A percentile compares a stretch with the other conserved stretches of the same genome.
phyloP scores from a whole-genome alignment of 2,797 vertebrate species.

The Acanthurus tractus region DNA sequence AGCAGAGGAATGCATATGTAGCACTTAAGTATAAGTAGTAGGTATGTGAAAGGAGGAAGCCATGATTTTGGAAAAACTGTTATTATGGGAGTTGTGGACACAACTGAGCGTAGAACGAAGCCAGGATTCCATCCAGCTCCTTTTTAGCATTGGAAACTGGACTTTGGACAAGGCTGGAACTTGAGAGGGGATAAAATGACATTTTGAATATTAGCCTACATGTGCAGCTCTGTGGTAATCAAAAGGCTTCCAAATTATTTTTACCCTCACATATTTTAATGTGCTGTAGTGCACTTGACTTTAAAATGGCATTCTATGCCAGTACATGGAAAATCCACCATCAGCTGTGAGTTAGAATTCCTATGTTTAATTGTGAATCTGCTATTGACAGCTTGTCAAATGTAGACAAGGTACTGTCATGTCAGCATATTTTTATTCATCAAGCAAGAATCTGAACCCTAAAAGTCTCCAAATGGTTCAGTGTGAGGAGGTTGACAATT shows the following conservation, averaged over 20 bases:
- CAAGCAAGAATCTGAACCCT: no score
- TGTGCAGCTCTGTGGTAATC: constrained; percentile 24
- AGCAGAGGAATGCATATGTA: constrained; percentile 14
- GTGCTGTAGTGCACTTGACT: constrained; percentile 18
- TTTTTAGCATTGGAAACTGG: constrained; percentile 34
- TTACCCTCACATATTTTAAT: constrained; percentile 7
- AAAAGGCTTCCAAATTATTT: constrained; percentile 22
- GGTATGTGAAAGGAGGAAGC: constrained; percentile 63
- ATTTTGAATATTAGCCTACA: constrained; percentile 28
- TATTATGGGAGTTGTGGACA: constrained; percentile 71
- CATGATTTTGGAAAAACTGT: constrained; percentile 57
- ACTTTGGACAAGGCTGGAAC: constrained; percentile 35
- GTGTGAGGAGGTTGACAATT: no score
- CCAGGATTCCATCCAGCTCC: constrained; percentile 53
- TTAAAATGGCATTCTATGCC: constrained; percentile 12
- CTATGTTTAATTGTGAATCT: not conserved
- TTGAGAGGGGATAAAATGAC: constrained; percentile 35
- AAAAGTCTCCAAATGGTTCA: no score
- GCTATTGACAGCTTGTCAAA: not conserved
- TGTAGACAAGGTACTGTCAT: no score
- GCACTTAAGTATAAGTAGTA: constrained; percentile 30
- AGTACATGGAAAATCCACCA: constrained; percentile 3
- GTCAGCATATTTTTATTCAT: not conserved
- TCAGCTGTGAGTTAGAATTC: constrained; percentile 1
- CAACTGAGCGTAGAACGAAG: constrained; percentile 46